Evolutionary conservation across 2,113 vertebrate genomes (phyloP), one percentile per base, ranked within the genome.

Genomic region (Columbina picui): DNA sequence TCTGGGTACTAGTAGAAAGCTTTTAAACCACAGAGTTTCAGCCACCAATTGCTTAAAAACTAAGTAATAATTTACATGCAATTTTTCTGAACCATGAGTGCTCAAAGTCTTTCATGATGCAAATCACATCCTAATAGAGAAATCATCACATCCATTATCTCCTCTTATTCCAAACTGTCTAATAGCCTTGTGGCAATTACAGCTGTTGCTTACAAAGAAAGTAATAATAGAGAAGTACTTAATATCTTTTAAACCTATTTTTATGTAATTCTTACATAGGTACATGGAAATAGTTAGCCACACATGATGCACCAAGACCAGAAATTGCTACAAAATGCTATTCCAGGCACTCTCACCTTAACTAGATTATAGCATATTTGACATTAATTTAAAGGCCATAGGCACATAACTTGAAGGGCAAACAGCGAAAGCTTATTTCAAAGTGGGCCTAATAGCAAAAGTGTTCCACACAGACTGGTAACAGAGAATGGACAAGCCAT

Each of bases 311-410:
- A 93, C 34, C 21, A 89, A 61, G 71, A 47, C 80, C 56, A 34
- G 38, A 84, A 96, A 89, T 68, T 41, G 84, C 56, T 63, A 87
- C 26, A 32, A 94, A 86, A 94, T 76, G 73, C 52, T 82, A 47
- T 87, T 92, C 39, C 7, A 17, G 53, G 34, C 32, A 86, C 82
- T 80, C 39, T 84, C 49, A 78, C 22, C 55, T 70, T 90, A 87
- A 87, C 45, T 43, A 88, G 53, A 83, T 91, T 83, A 91, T 68
- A 69, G 43, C 2, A 2, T 84, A 89, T 91, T 67, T 90, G 90
- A 83, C 79, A 90, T 86, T 92, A 88, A 96, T 81, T 95, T 85
- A 90, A 93, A 95, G 85, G 68, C 75, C 85, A 92, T 3, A 87
- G 56, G 27, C 19, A 94, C 43, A 38, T 55, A 87, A 89, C 68